Conservation (phyloP, 2,797 vertebrate genomes). For the Diglossa cyanea region DNA sequence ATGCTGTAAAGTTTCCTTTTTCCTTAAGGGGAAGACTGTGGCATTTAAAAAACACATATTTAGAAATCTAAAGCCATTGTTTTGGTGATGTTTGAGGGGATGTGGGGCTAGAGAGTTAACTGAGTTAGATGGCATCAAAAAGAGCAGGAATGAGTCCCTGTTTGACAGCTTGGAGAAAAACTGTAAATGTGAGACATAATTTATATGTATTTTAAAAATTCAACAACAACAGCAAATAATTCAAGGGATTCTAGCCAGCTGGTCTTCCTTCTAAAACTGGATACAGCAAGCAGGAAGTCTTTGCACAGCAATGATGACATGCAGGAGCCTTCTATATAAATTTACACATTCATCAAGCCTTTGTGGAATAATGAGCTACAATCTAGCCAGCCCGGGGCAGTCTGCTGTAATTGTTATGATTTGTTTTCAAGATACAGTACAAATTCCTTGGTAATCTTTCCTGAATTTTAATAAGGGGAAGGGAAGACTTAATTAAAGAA, state of each 20-base stretch:
- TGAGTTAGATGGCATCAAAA: constrained; percentile 41
- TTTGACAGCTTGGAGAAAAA: constrained; percentile 31
- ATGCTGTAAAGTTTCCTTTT: neutral
- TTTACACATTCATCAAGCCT: constrained; percentile 48
- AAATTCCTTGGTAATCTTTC: constrained; percentile 69
- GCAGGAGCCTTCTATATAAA: constrained; percentile 30
- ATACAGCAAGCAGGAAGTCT: neutral
- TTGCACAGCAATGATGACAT: neutral
- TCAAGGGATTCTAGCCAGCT: constrained; percentile 25
- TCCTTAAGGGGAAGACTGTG: neutral
- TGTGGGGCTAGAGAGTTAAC: neutral
- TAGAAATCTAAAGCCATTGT: neutral
- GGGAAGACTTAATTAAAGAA: constrained; percentile 79
- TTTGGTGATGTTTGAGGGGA: neutral
- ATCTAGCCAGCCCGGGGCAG: constrained; percentile 49
- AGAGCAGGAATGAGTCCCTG: constrained; percentile 34
- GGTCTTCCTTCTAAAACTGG: constrained; percentile 34
- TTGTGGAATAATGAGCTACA: constrained; percentile 56
- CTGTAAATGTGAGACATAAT: constrained; percentile 34
- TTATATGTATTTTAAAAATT: constrained; percentile 39
- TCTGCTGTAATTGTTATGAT: constrained; percentile 71
- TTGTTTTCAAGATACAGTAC: constrained; percentile 70
- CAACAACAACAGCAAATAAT: constrained; percentile 51
- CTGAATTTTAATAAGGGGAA: constrained; percentile 75
- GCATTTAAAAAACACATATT: neutral